Evolutionary conservation across 2,888 invertebrate species (phyloP).

Genomic region (Listrodromus nycthemerus): DNA sequence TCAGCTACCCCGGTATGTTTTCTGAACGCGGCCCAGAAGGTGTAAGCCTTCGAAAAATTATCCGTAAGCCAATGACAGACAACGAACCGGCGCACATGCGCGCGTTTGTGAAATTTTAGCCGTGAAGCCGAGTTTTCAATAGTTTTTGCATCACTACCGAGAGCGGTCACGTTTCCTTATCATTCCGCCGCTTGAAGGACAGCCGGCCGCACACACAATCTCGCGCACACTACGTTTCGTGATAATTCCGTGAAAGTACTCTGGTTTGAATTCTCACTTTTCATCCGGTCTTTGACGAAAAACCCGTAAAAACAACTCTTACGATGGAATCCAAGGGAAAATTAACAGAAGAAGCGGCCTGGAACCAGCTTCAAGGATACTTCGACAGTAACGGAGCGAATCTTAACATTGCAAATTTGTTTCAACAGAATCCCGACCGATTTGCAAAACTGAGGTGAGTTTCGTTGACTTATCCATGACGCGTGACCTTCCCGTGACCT

Average conservation of each 20-base stretch:
- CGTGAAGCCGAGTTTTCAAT: slow-evolving; percentile 27
- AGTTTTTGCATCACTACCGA: background rate
- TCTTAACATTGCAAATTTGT: slow-evolving; percentile 93
- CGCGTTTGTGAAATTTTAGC: background rate
- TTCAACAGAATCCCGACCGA: slow-evolving; percentile 91
- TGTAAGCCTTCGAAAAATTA: no score
- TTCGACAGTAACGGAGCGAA: slow-evolving; percentile 90
- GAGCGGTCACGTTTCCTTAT: slow-evolving; percentile 37
- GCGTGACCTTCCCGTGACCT: slow-evolving; percentile 72
- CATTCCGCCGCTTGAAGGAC: slow-evolving; percentile 65
- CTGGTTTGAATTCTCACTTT: slow-evolving; percentile 14
- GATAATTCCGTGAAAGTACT: slow-evolving; percentile 36
- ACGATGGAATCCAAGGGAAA: slow-evolving; percentile 86
- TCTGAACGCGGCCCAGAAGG: no score
- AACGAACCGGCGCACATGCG: background rate
- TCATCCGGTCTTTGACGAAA: slow-evolving; percentile 1
- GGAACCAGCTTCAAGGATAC: slow-evolving; percentile 91
- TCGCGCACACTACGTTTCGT: slow-evolving; percentile 18
- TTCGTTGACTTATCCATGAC: slow-evolving; percentile 71
- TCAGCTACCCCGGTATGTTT: no score
- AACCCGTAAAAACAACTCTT: slow-evolving; percentile 44
- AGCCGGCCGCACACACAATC: slow-evolving; percentile 50
- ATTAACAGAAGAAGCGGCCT: slow-evolving; percentile 89
- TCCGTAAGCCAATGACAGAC: no score
- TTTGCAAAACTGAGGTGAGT: slow-evolving; percentile 95